These are phyloP conservation scores for Poecilia velifera DNA, from an alignment of 2,797 vertebrate genomes.

Conservation along the genomic window DNA sequence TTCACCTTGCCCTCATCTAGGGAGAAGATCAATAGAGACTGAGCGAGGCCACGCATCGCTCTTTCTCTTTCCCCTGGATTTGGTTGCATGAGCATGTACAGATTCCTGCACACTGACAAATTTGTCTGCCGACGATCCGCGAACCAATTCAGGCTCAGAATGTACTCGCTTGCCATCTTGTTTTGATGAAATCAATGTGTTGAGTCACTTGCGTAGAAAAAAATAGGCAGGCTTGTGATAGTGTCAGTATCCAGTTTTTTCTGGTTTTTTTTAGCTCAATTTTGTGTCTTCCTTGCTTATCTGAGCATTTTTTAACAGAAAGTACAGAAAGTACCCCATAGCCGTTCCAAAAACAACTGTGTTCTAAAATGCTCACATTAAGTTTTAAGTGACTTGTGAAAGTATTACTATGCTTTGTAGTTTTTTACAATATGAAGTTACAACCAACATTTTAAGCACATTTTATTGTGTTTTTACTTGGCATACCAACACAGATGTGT, in stretches of 20 bases:
- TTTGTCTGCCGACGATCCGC: constrained; percentile 13
- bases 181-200: background rate
- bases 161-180: background rate
- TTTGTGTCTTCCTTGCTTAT: constrained; percentile 11
- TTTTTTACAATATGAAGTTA: background rate
- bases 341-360: background rate
- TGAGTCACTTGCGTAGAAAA: constrained; percentile 1
- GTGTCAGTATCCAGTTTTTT: constrained; percentile 10
- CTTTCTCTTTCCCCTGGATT: constrained; percentile 49
- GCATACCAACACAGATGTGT: background rate
- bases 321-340: background rate
- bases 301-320: background rate
- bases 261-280: background rate
- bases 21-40: constrained; percentile 72
- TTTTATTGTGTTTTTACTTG: background rate
- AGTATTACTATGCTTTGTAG: background rate
- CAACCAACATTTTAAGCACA: background rate
- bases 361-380: background rate
- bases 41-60: constrained; percentile 48
- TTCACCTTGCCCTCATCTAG: constrained; percentile 66
- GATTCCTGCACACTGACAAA: constrained; percentile 16
- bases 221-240: background rate
- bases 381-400: background rate
- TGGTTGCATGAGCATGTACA: constrained; percentile 31
- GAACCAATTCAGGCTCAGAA: constrained; percentile 16